A percentile compares a stretch with the other conserved stretches of the same genome.
Conservation (phyloP, 2,797 vertebrate species). For the Cheirogaleus major region DNA sequence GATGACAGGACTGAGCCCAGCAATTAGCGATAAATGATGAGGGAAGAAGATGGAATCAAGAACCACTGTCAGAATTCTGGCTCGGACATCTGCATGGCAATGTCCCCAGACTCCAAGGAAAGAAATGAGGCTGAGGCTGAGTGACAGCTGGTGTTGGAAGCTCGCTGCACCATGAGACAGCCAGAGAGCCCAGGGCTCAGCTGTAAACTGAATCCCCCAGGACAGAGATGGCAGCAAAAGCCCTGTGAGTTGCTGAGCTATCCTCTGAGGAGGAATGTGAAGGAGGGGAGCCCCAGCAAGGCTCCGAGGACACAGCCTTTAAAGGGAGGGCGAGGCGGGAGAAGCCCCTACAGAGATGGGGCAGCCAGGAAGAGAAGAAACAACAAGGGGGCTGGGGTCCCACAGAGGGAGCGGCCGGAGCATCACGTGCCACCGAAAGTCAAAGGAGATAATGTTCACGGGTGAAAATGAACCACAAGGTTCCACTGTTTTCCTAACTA, state of each 20-base stretch:
- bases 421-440: not conserved
- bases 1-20: not conserved
- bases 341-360: too few species aligned
- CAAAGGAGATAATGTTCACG: not conserved
- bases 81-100: accelerated
- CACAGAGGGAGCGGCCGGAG: not conserved
- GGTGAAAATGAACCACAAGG: not conserved
- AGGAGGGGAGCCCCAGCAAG: not conserved
- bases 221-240: not conserved
- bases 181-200: not conserved
- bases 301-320: not conserved
- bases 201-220: not conserved
- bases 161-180: not conserved
- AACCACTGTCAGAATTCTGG: not conserved
- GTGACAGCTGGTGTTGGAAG: not conserved
- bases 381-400: not conserved
- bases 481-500: not conserved
- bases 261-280: not conserved
- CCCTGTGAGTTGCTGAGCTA: not conserved
- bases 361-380: not conserved
- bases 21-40: not conserved
- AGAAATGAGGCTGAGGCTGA: not conserved
- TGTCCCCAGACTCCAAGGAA: not conserved
- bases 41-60: not conserved
- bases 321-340: too few species aligned